These are phyloP conservation scores for Aplysia californica DNA, from an alignment of 1,140 invertebrate genomes.

Conservation along the genomic window DNA sequence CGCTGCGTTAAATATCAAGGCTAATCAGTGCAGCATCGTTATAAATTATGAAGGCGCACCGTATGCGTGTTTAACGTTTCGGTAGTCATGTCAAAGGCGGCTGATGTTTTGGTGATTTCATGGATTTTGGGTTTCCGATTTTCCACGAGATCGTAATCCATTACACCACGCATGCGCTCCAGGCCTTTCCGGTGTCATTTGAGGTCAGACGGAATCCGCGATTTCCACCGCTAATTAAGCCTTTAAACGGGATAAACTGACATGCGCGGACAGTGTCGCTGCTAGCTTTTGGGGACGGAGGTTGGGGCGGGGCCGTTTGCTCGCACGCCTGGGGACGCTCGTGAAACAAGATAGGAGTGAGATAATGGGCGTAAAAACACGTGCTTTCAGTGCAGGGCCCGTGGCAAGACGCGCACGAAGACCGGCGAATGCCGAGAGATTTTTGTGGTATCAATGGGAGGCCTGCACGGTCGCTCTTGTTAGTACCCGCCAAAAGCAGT, in stretches of 20 bases:
- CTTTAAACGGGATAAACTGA: conserved; percentile 11
- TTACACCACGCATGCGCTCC: conserved; percentile 16
- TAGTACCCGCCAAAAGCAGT: too few relatives aligned
- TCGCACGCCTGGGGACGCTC: neutral
- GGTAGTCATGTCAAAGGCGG: too few relatives aligned
- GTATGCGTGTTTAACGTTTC: too few relatives aligned
- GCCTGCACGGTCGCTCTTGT: too few relatives aligned
- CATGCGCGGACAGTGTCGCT: conserved; percentile 8
- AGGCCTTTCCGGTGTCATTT: conserved; percentile 9
- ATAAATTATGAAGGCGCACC: too few relatives aligned
- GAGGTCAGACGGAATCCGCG: neutral
- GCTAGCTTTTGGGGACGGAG: neutral
- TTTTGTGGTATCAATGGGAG: too few relatives aligned
- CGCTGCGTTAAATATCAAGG: too few relatives aligned
- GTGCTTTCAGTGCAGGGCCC: too few relatives aligned
- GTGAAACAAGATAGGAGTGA: conserved; percentile 10
- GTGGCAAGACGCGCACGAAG: too few relatives aligned
- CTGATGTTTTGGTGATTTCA: too few relatives aligned
- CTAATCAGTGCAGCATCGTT: too few relatives aligned
- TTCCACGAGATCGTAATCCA: conserved; percentile 6
- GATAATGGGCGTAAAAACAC: conserved; percentile 7
- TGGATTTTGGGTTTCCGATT: neutral
- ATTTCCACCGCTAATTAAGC: conserved; percentile 14
- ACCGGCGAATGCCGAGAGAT: too few relatives aligned
- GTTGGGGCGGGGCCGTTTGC: neutral